These are phyloP conservation scores for Sphaeridia pumilis DNA, from an alignment of 2,888 invertebrate genomes.

Conservation along the genomic window DNA sequence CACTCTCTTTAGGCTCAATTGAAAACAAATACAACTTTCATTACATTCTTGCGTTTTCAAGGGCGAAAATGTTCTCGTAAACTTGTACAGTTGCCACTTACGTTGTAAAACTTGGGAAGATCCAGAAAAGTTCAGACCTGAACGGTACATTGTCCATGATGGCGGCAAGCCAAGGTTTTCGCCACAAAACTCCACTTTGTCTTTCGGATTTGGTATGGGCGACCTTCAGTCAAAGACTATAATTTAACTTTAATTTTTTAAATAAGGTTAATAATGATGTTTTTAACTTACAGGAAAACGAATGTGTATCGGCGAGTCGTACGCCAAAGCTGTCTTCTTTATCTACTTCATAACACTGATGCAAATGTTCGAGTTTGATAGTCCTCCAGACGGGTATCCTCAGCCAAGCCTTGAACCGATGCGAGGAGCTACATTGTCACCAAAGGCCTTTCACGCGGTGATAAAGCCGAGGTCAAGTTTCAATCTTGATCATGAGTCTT, in stretches of 20 bases:
- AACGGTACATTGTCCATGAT: neutral
- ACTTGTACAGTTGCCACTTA: neutral
- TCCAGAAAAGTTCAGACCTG: neutral
- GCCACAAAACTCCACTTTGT: neutral
- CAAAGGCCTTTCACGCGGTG: neutral
- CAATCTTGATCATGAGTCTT: too few relatives aligned
- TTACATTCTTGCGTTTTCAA: neutral
- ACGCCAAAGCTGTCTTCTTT: neutral
- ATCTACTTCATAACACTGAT: conserved; percentile 3
- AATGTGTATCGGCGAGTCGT: neutral
- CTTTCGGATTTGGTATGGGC: neutral
- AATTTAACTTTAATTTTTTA: neutral
- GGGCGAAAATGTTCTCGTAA: neutral
- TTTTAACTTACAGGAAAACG: neutral
- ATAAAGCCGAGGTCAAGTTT: neutral
- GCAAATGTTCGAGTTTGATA: neutral
- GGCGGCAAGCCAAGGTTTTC: neutral
- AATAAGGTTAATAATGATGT: neutral
- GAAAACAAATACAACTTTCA: too few relatives aligned
- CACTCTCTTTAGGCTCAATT: too few relatives aligned
- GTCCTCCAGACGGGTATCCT: neutral
- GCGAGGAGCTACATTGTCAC: conserved; percentile 1
- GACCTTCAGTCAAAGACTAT: neutral
- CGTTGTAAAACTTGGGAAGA: neutral
- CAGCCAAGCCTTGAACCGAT: neutral